Evolutionary conservation across 37 sponge, comb jelly and placozoan species (phyloP), one percentile per base, ranked within the genome.

Genomic region (Crambe crambe): DNA sequence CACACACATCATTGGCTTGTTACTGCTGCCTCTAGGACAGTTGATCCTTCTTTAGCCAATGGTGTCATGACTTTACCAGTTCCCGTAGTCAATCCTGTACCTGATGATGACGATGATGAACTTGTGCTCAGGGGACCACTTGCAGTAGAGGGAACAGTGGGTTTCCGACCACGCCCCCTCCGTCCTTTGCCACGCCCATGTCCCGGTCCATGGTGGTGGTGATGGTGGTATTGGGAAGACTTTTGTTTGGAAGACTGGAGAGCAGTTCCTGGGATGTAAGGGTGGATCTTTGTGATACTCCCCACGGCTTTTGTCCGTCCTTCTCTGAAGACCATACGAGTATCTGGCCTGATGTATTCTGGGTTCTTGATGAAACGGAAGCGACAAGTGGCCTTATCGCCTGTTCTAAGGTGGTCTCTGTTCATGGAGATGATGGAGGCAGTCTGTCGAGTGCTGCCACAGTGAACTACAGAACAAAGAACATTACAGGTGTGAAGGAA

Each of bases 371-470:
- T 95, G 84, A 98, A 98, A 12, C 94, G 65, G 80, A 98, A 98
- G 57, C 74, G 86, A 80, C 93, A 93, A 37, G 70, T 63, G 37
- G 99, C 99, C 80, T 95, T 95, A 87, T 98, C 99, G 31, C 99
- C 99, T 9, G 99, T 98, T 39, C 99, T 62, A 58, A 98, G 86
- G 83, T 95, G 96, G 25, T 94, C 94, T 34, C 80, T 81, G 83
- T 91, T 74, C 99, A 98, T 98, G 32, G 75, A 62, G 32, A 95
- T 56, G 72, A 98, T 98, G 37, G 95, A 87, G 40, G 98, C 98
- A n/a, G 98, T 98, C 77, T 98, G 98, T 47, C 94, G 63, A n/a
- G 97, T 92, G 56, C 98, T 95, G 0, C 98, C 98, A 91, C 95
- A 91, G 82, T 97, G 95, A 9, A 97, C 93, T 90, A 70, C 1